Evolutionary conservation across 92 coral and sea anemone species (phyloP).

Genomic region (Nematostella vectensis): DNA sequence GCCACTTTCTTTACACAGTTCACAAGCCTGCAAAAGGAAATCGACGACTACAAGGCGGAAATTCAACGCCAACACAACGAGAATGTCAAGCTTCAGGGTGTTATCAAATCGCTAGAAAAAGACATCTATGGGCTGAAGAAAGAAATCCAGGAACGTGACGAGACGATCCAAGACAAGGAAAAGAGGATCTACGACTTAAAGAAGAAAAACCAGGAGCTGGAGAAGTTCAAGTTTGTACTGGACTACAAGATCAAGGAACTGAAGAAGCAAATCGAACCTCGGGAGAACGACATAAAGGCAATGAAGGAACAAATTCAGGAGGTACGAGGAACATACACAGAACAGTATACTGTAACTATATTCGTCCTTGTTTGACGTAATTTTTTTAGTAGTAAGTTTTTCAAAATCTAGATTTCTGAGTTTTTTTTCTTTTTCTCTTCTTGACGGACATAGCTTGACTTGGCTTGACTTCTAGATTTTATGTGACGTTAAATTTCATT

Average conservation of each 20-base stretch:
- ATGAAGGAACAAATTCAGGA: conserved; percentile 99
- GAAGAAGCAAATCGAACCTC: conserved; percentile 95
- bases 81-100: conserved; percentile 95
- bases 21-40: conserved; percentile 96
- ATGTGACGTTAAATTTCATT: too few species aligned
- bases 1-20: conserved; percentile 70
- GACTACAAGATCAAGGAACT: conserved; percentile 97
- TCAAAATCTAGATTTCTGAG: too few species aligned
- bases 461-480: too few species aligned
- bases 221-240: conserved; percentile 96
- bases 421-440: too few species aligned
- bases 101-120: conserved; percentile 96
- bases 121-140: conserved; percentile 97
- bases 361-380: too few species aligned
- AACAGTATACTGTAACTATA: too few species aligned
- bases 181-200: conserved; percentile 96
- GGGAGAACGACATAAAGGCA: conserved; percentile 96
- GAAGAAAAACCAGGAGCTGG: conserved; percentile 96
- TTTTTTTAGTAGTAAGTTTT: too few species aligned
- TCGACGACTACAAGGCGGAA: conserved; percentile 92
- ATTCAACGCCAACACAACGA: conserved; percentile 94
- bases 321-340: conserved; percentile 56
- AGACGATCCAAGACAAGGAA: conserved; percentile 99
- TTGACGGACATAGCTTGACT: too few species aligned
- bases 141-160: conserved; percentile 98